These are phyloP conservation scores for Nomada goodeniana DNA, from an alignment of 2,888 invertebrate species.

Conservation along the genomic window DNA sequence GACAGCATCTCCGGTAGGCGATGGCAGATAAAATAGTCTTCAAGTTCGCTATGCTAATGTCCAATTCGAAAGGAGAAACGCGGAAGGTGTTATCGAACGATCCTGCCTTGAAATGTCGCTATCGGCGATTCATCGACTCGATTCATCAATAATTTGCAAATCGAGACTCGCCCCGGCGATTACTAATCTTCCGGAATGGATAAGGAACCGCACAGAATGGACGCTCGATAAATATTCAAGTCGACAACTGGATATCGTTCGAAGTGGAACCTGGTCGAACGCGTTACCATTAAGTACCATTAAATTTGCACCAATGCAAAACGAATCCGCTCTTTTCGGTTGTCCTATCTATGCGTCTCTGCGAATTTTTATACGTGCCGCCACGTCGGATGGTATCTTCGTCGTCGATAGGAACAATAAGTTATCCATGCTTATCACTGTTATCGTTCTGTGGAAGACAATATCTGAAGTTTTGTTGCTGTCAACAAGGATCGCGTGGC, in stretches of 20 bases:
- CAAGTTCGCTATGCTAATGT: background rate
- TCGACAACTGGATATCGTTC: conserved; percentile 11
- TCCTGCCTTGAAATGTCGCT: conserved; percentile 3
- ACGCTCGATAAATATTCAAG: conserved; percentile 31
- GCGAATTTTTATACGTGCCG: background rate
- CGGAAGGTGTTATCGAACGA: background rate
- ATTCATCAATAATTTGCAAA: conserved; percentile 1
- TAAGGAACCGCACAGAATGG: background rate
- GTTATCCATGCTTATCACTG: background rate
- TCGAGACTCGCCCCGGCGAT: background rate
- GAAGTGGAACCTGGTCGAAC: conserved; percentile 22
- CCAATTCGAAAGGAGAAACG: background rate
- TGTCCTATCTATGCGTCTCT: no score
- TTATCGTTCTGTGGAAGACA: conserved; percentile 1
- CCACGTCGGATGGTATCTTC: background rate
- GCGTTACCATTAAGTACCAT: conserved; percentile 17
- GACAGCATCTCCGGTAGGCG: no score
- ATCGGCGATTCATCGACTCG: conserved; percentile 6
- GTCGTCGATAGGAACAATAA: conserved; percentile 17
- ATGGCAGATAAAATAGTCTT: background rate
- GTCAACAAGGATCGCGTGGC: conserved; percentile 24
- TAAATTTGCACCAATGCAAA: no score
- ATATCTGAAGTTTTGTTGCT: conserved; percentile 16
- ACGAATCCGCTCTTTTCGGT: no score
- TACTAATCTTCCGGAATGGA: conserved; percentile 3